A percentile compares a stretch with the other conserved stretches of the same genome.
phyloP scores from a whole-genome alignment of 2,888 invertebrate species.

The Bellardia pandia region DNA sequence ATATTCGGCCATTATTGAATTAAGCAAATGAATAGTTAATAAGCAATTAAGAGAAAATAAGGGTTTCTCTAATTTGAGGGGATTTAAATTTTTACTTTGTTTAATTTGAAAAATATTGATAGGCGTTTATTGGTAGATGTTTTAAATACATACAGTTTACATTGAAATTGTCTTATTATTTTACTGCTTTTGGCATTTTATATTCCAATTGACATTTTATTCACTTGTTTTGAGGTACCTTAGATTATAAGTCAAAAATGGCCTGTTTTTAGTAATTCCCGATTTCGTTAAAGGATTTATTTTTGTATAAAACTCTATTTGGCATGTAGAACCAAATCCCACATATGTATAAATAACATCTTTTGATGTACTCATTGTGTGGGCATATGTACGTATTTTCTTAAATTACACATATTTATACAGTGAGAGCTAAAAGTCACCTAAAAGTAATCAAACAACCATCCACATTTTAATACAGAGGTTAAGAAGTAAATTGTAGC shows the following conservation, averaged over 20 bases:
- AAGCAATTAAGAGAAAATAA: not conserved
- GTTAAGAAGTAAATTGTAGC: too few species aligned
- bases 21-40: constrained; percentile 5
- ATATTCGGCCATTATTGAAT: not conserved
- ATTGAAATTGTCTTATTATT: too few species aligned
- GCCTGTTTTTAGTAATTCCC: not conserved
- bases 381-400: not conserved
- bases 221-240: too few species aligned
- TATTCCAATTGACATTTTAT: too few species aligned
- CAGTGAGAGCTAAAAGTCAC: not conserved
- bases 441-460: too few species aligned
- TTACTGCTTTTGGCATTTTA: too few species aligned
- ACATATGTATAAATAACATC: constrained; percentile 6
- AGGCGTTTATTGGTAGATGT: too few species aligned
- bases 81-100: not conserved
- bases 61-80: not conserved
- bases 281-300: not conserved
- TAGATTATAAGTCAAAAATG: not conserved
- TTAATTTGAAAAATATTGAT: too few species aligned
- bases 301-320: not conserved
- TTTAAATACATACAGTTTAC: too few species aligned
- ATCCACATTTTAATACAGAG: too few species aligned
- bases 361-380: not conserved
- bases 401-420: not conserved
- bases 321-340: not conserved